Evolutionary conservation across 2,797 vertebrate genomes (phyloP), one percentile per base, ranked within the genome.

Genomic region (Crenuchus spilurus): DNA sequence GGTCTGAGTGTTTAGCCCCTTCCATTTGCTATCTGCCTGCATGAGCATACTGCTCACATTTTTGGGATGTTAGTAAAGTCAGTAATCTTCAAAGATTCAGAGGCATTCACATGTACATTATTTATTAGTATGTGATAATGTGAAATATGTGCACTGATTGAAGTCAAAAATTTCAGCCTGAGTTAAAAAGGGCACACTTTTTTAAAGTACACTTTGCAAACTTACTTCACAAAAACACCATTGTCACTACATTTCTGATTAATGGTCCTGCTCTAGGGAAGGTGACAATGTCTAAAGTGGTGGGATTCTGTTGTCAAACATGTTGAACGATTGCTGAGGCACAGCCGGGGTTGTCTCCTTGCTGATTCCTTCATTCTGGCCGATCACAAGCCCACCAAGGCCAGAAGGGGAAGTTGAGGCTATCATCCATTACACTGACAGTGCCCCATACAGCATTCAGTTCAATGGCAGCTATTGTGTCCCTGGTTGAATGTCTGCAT

Each of bases 371-470:
- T 33, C 31, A 37, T 60, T 70, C 61, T 60, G 11, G 42, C 42
- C 31, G 18, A 28, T 52, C 70, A 60, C 16, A 46, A 51, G 39
- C 24, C 31, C 26, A 39, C 20, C 39, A 55, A 73, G 39, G 35
- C 20, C 24, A 37, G 30, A 4, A 58, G 9, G 62, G 68, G 62
- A 81, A 72, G 51, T 55, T 20, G 41, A 68, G 57, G 52, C 60
- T 11, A 65, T 75, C 69, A 70, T 72, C 69, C 64, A 69, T 81
- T 81, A 60, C 55, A 37, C 48, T 75, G 58, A 77, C 37, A 54
- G 63, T 39, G 64, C 51, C 70, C 39, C 26, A 28, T 60, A 52
- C 64, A 64, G 42, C 55, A 16, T 77, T 70, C 31, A 42, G 2
- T 65, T 44, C 28, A 73, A 66, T 64, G 64, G 57, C 35, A 49